phyloP scores from a whole-genome alignment of 2,888 invertebrate species.

The Mesorhabditis spiculigera region DNA sequence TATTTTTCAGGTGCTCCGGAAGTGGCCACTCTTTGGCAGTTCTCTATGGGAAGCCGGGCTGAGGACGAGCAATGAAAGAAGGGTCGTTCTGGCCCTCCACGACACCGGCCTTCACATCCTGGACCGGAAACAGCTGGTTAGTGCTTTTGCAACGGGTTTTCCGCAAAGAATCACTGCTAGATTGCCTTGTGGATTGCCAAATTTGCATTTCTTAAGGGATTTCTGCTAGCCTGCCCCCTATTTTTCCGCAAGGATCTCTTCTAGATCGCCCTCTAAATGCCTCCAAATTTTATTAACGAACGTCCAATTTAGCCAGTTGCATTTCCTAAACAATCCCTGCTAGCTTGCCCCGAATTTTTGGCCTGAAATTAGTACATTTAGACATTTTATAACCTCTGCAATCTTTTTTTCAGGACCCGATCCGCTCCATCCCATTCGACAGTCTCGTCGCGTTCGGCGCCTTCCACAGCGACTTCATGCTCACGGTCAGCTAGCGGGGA shows the following conservation, averaged over 20 bases:
- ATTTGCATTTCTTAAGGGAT: too few relatives aligned
- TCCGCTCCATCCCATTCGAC: constrained; percentile 79
- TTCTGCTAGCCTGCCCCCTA: too few relatives aligned
- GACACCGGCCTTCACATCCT: constrained; percentile 64
- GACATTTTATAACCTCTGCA: too few relatives aligned
- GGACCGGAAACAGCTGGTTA: constrained; percentile 34
- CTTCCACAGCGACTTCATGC: constrained; percentile 91
- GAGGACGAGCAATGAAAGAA: constrained; percentile 52
- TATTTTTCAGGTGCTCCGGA: constrained; percentile 38
- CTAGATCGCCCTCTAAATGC: too few relatives aligned
- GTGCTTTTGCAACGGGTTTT: constrained; percentile 1
- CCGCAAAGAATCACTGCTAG: too few relatives aligned
- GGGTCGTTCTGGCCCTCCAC: constrained; percentile 76
- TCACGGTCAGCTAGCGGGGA: constrained; percentile 73
- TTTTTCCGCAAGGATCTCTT: too few relatives aligned
- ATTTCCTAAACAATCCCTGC: too few relatives aligned
- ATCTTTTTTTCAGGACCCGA: constrained; percentile 59
- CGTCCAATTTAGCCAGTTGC: too few relatives aligned
- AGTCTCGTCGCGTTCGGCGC: constrained; percentile 92
- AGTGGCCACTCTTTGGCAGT: constrained; percentile 52
- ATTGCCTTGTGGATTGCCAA: too few relatives aligned
- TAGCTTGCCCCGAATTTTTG: background rate
- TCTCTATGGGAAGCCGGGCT: constrained; percentile 43
- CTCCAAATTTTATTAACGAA: too few relatives aligned
- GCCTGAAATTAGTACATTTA: too few relatives aligned